Percentiles rank a stretch among this genome's conserved stretches.
These are phyloP conservation scores for Anolis apletophallus DNA, from an alignment of 2,797 vertebrate species.

Conservation along the genomic window DNA sequence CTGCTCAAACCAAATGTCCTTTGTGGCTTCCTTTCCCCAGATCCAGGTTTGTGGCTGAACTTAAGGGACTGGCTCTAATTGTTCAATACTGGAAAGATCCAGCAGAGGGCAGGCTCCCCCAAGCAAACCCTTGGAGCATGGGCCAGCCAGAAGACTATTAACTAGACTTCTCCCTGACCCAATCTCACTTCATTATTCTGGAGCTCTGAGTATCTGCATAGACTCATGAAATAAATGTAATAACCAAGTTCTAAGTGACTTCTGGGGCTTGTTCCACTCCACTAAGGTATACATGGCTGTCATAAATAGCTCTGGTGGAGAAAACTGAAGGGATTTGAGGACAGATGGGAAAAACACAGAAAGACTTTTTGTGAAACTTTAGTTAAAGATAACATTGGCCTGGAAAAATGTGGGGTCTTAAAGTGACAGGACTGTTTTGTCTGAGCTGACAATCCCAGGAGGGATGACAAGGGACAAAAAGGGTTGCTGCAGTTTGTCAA, in stretches of 20 bases:
- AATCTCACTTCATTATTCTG: conserved; percentile 11
- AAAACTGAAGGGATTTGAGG: conserved; percentile 9
- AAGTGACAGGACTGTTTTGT: not conserved
- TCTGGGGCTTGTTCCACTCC: not conserved
- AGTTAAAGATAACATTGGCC: not conserved
- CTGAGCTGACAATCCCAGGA: not conserved
- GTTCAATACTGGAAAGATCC: not conserved
- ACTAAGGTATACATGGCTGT: not conserved
- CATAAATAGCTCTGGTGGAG: not conserved
- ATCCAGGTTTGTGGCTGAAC: not conserved
- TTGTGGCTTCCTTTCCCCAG: not conserved
- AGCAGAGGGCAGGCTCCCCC: conserved; percentile 11
- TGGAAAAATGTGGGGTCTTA: conserved; percentile 23
- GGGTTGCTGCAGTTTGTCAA: not conserved
- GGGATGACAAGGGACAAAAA: not conserved
- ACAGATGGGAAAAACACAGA: not conserved
- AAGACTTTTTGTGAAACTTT: conserved; percentile 9
- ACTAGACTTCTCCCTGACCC: no score
- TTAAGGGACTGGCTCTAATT: no score
- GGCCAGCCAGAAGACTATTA: not conserved
- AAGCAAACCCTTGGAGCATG: not conserved
- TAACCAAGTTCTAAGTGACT: conserved; percentile 11
- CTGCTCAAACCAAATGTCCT: not conserved
- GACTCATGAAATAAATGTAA: conserved; percentile 19
- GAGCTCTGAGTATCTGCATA: fast-evolving